Evolutionary conservation across 2,888 invertebrate genomes (phyloP).

Genomic region (Koerneria pararmatus): DNA sequence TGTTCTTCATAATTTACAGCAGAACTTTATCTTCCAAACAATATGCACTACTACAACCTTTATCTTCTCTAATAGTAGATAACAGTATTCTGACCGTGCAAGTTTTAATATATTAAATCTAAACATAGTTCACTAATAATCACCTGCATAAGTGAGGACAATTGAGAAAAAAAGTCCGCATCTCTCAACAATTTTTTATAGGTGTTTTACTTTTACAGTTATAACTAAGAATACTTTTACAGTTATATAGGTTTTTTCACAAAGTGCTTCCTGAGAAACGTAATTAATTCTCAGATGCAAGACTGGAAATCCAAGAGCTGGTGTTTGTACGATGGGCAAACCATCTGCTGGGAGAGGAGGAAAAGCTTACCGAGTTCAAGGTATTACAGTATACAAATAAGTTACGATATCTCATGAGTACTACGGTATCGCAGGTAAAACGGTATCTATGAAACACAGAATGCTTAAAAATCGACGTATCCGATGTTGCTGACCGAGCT

Average conservation of each 20-base stretch:
- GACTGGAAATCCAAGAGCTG: constrained; percentile 89
- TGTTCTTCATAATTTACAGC: too few species aligned
- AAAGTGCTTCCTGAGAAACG: neutral
- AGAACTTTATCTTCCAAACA: too few species aligned
- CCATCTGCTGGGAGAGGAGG: constrained; percentile 74
- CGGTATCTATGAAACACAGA: neutral
- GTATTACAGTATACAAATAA: constrained; percentile 30
- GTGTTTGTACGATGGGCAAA: constrained; percentile 77
- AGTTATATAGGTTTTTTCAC: neutral
- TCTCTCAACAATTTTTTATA: neutral
- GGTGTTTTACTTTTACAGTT: neutral
- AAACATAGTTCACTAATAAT: neutral
- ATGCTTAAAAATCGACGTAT: constrained; percentile 12
- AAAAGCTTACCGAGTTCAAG: constrained; percentile 29
- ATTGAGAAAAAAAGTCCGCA: neutral
- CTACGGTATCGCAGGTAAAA: neutral
- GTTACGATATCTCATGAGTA: constrained; percentile 30
- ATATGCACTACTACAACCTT: too few species aligned
- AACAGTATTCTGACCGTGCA: too few species aligned
- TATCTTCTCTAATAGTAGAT: too few species aligned
- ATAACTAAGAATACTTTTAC: neutral
- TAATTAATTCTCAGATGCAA: constrained; percentile 71
- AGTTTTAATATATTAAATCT: too few species aligned
- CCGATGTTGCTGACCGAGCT: neutral
- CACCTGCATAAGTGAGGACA: neutral